A percentile compares a stretch with the other conserved stretches of the same genome.
These are phyloP conservation scores for Eupithecia pulchellata DNA, from an alignment of 2,888 invertebrate species.

Conservation along the genomic window DNA sequence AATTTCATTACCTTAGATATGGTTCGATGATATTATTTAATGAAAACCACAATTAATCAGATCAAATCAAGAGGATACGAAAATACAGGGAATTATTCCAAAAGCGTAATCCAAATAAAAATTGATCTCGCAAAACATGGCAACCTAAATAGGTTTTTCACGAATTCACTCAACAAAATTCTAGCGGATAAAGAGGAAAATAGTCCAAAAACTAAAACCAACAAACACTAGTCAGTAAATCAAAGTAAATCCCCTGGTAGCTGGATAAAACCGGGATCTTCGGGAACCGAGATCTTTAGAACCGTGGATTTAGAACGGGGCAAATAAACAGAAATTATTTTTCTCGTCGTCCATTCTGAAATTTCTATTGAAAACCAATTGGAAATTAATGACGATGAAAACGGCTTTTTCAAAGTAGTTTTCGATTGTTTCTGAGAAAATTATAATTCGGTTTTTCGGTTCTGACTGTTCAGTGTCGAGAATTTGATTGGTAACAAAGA, in stretches of 20 bases:
- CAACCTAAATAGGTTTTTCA: not conserved
- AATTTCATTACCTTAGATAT: too few species aligned
- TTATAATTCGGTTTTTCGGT: not conserved
- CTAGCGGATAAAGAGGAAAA: slow-evolving; percentile 16
- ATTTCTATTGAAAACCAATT: slow-evolving; percentile 29
- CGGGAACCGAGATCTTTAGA: slow-evolving; percentile 50
- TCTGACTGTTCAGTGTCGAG: not conserved
- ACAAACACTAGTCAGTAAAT: slow-evolving; percentile 58
- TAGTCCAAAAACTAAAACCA: slow-evolving; percentile 41
- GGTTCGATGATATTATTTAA: too few species aligned
- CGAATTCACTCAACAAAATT: slow-evolving; percentile 8
- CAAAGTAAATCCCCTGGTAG: slow-evolving; percentile 61
- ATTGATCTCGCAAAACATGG: not conserved
- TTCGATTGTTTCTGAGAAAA: not conserved
- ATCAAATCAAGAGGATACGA: not conserved
- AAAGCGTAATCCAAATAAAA: not conserved
- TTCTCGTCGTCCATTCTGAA: slow-evolving; percentile 31
- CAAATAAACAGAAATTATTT: slow-evolving; percentile 59
- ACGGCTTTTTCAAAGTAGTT: not conserved
- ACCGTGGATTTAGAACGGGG: slow-evolving; percentile 55
- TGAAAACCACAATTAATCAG: not conserved
- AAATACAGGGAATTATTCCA: not conserved
- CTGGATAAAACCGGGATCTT: slow-evolving; percentile 56
- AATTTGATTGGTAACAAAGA: not conserved
- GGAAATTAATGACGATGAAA: slow-evolving; percentile 14